A percentile compares a stretch with the other conserved stretches of the same genome.
phyloP scores from a whole-genome alignment of 2,888 invertebrate genomes.

The Stomorhina lunata region DNA sequence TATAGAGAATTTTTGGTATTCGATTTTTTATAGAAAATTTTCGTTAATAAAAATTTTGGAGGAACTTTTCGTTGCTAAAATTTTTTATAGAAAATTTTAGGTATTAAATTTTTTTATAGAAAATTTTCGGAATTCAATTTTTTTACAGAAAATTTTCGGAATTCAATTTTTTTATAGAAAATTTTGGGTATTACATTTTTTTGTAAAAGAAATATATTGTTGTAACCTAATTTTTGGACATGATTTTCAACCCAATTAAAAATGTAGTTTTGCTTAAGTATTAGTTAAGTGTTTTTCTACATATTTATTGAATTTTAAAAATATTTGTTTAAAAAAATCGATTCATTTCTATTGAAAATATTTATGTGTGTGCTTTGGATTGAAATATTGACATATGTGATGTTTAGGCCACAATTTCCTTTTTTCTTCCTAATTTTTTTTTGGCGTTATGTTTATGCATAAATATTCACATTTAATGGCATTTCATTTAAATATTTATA shows the following conservation, averaged over 20 bases:
- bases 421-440: constrained; percentile 4
- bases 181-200: too few relatives aligned
- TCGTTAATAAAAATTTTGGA: too few relatives aligned
- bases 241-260: not conserved
- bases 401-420: constrained; percentile 39
- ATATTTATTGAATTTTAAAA: constrained; percentile 4
- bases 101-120: too few relatives aligned
- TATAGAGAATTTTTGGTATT: too few relatives aligned
- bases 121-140: too few relatives aligned
- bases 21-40: too few relatives aligned
- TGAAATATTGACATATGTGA: constrained; percentile 39
- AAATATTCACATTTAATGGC: not conserved
- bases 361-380: not conserved
- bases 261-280: not conserved
- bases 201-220: too few relatives aligned
- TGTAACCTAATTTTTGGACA: not conserved
- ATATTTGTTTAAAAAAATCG: constrained; percentile 5
- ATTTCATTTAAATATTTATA: constrained; percentile 9
- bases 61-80: too few relatives aligned
- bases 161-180: too few relatives aligned
- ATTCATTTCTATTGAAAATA: not conserved
- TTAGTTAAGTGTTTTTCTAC: not conserved
- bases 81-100: too few relatives aligned
- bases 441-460: too few relatives aligned
- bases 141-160: too few relatives aligned